These are phyloP conservation scores for Heliocidaris tuberculata DNA, from an alignment of 35 echinoderm and acorn worm genomes.

Conservation along the genomic window DNA sequence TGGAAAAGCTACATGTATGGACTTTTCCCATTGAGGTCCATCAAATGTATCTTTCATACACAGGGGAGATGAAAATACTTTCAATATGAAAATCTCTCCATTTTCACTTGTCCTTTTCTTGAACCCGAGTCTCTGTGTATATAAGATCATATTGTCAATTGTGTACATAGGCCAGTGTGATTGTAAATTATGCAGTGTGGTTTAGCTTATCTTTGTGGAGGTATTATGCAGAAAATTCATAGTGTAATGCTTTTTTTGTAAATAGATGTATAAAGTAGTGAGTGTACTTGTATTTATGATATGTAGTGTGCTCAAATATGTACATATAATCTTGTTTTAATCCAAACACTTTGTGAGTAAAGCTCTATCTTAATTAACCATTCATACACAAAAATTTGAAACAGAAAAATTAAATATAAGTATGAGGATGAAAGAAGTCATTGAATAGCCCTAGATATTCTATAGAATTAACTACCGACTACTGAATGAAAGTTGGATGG, in stretches of 20 bases:
- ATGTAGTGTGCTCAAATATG: neutral
- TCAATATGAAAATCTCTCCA: neutral
- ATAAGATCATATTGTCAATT: neutral
- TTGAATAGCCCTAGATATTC: too few species aligned
- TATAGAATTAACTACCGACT: too few species aligned
- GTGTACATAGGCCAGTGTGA: neutral
- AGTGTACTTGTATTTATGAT: slow-evolving; percentile 4
- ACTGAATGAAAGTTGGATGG: too few species aligned
- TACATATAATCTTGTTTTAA: neutral
- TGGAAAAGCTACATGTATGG: too few species aligned
- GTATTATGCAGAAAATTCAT: neutral
- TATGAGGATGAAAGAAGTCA: too few species aligned
- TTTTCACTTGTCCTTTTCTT: neutral
- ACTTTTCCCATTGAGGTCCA: too few species aligned
- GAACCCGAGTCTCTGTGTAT: neutral
- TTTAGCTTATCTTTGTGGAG: neutral
- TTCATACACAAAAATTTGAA: neutral
- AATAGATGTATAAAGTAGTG: neutral
- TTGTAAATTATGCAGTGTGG: neutral
- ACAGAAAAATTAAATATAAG: neutral
- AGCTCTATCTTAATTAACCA: neutral
- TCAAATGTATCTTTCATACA: too few species aligned
- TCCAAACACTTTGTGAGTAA: neutral
- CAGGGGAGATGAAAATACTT: neutral
- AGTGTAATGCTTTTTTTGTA: neutral